Percentiles rank a stretch among this genome's conserved stretches.
Conservation (phyloP, 2,113 vertebrate genomes). For the Dendropsophus ebraccatus region DNA sequence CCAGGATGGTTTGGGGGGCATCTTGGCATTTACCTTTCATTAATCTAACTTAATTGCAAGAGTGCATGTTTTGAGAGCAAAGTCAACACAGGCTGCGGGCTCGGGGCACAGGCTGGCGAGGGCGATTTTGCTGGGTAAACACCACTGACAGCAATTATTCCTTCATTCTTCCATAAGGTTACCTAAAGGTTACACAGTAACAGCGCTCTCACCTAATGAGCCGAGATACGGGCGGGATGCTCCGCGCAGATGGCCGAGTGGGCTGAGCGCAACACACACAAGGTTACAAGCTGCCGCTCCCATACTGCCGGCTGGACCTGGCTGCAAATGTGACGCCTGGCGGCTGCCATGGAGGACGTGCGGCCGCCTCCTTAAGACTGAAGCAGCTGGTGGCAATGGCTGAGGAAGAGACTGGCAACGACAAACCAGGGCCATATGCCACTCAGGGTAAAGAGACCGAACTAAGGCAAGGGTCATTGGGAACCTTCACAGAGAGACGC, state of each 20-base stretch:
- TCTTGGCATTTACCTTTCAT: constrained; percentile 83
- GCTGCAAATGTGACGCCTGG: neutral
- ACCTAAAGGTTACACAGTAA: constrained; percentile 33
- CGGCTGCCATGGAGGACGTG: too few relatives aligned
- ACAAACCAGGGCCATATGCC: too few relatives aligned
- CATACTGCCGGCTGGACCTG: neutral
- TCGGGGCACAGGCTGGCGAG: neutral
- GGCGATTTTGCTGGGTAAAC: constrained; percentile 39
- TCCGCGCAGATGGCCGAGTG: neutral
- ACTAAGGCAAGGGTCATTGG: too few relatives aligned
- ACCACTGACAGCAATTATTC: constrained; percentile 44
- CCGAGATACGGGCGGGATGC: neutral
- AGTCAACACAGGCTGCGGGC: constrained; percentile 64
- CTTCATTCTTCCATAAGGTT: constrained; percentile 18
- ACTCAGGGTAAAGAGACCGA: too few relatives aligned
- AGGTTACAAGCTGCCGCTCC: neutral
- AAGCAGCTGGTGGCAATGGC: too few relatives aligned
- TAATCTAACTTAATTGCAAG: constrained; percentile 80
- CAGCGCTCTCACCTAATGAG: constrained; percentile 34
- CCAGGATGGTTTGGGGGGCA: constrained; percentile 65
- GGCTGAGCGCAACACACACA: neutral
- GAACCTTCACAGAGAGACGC: too few relatives aligned
- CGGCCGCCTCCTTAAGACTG: too few relatives aligned
- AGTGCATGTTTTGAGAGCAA: constrained; percentile 63
- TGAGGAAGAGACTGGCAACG: too few relatives aligned